Conservation (phyloP, 2,888 invertebrate species). For the Catocala sponsa region DNA sequence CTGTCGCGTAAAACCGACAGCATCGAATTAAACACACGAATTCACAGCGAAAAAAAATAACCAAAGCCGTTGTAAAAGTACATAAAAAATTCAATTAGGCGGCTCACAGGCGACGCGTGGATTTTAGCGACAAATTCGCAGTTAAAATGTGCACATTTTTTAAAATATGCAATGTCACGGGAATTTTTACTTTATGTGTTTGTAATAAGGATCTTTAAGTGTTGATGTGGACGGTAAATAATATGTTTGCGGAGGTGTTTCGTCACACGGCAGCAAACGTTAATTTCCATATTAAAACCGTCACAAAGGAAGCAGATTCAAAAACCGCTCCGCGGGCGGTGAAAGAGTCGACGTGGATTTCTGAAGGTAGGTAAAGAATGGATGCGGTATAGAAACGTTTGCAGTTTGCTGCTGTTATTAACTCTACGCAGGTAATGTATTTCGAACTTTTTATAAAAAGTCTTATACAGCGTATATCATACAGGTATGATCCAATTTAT, state of each 20-base stretch:
- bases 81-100: slow-evolving; percentile 78
- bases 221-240: slow-evolving; percentile 58
- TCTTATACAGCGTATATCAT: no score
- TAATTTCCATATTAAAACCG: slow-evolving; percentile 88
- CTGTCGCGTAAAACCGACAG: slow-evolving; percentile 8
- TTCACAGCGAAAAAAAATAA: slow-evolving; percentile 44
- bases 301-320: slow-evolving; percentile 88
- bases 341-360: slow-evolving; percentile 32
- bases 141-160: slow-evolving; percentile 33
- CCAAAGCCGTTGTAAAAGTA: slow-evolving; percentile 52
- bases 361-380: slow-evolving; percentile 24
- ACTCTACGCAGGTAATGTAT: no score
- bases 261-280: slow-evolving; percentile 81
- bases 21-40: slow-evolving; percentile 40
- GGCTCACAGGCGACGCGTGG: slow-evolving; percentile 60
- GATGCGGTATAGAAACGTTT: slow-evolving; percentile 54
- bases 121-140: slow-evolving; percentile 71
- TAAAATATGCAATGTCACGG: slow-evolving; percentile 27
- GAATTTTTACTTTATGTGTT: slow-evolving; percentile 52
- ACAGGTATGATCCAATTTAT: no score
- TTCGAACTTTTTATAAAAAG: no score
- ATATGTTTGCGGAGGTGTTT: slow-evolving; percentile 74
- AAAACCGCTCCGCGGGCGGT: slow-evolving; percentile 78
- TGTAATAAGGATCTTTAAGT: slow-evolving; percentile 44
- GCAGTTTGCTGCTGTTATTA: no score